Conservation (phyloP, 2,113 vertebrate genomes). For the Haemorhous mexicanus region DNA sequence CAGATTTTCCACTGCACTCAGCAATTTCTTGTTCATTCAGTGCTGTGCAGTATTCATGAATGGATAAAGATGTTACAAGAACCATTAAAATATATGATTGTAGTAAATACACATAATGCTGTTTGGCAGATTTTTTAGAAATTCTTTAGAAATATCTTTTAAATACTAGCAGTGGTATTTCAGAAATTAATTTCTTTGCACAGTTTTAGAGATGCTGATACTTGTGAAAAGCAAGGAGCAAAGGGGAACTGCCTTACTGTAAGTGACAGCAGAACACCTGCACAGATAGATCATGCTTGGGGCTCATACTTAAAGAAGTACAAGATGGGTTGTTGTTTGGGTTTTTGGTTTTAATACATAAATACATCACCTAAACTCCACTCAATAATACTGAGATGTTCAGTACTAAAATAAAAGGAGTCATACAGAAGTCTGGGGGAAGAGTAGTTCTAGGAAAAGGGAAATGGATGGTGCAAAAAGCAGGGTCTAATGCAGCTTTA, state of each 20-base stretch:
- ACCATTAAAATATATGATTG: background rate
- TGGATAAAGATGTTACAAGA: background rate
- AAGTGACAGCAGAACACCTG: background rate
- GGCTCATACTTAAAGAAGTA: background rate
- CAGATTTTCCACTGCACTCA: background rate
- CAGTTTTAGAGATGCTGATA: background rate
- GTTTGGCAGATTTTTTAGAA: background rate
- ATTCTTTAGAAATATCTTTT: background rate
- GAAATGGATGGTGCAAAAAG: background rate
- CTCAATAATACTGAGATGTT: background rate
- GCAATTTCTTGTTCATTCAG: background rate
- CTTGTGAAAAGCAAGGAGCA: background rate
- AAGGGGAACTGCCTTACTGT: background rate
- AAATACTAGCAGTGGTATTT: background rate
- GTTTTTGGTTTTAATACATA: background rate
- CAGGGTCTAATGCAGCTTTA: background rate
- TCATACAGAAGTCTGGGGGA: background rate
- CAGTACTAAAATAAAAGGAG: background rate
- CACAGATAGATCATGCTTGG: background rate
- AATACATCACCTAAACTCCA: background rate
- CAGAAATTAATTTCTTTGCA: background rate
- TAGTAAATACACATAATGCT: background rate
- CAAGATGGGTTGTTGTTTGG: accelerated
- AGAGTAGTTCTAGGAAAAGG: background rate
- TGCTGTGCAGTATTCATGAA: background rate